A percentile compares a stretch with the other conserved stretches of the same genome.
phyloP scores from a whole-genome alignment of 2,113 vertebrate genomes.

The Sturnira hondurensis region DNA sequence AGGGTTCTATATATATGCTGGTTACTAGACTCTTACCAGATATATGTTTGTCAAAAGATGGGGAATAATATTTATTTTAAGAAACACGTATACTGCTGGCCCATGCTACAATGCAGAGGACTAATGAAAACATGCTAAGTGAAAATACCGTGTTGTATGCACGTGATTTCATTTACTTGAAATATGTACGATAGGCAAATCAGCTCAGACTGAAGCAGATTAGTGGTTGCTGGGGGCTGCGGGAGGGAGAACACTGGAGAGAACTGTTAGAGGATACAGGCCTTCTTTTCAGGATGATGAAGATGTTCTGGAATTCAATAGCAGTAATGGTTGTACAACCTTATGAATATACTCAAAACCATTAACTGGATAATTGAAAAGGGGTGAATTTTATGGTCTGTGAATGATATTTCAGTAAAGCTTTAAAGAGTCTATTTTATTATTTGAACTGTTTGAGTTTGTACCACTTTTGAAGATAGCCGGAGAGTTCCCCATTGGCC shows the following conservation, averaged over 20 bases:
- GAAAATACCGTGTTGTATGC: not conserved
- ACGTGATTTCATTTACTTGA: not conserved
- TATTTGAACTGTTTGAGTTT: not conserved
- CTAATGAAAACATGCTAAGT: not conserved
- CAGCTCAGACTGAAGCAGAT: not conserved
- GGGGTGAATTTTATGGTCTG: not conserved
- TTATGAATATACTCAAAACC: not conserved
- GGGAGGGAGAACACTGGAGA: not conserved
- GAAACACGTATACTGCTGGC: not conserved
- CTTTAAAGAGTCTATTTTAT: not conserved
- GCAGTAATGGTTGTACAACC: not conserved
- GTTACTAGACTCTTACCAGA: not conserved
- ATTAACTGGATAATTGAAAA: not conserved
- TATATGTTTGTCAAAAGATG: not conserved
- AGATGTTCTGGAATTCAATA: not conserved
- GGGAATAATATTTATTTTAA: constrained; percentile 26
- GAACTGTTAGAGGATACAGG: not conserved
- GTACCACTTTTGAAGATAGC: not conserved
- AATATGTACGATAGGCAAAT: not conserved
- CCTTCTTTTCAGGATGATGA: not conserved
- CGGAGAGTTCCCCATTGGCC: not conserved
- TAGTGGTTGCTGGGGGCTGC: not conserved
- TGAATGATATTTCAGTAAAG: not conserved
- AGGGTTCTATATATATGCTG: not conserved
- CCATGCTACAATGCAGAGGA: not conserved